These are phyloP conservation scores for Spizaetus ornatus DNA, from an alignment of 2,113 vertebrate genomes.

Conservation along the genomic window DNA sequence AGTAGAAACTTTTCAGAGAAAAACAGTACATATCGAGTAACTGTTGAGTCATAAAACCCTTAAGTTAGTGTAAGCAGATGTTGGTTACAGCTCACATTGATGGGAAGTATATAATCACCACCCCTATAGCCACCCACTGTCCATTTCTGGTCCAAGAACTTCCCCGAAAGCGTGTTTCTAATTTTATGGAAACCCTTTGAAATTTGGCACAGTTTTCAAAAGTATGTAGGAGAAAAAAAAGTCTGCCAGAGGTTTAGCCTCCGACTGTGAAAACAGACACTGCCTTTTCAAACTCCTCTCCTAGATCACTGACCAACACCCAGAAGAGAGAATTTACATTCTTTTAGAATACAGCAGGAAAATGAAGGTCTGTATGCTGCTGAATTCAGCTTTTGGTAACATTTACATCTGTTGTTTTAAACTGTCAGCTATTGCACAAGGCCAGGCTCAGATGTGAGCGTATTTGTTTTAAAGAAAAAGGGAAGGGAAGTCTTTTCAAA, in stretches of 20 bases:
- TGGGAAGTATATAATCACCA: slow-evolving; percentile 55
- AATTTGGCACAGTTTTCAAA: slow-evolving; percentile 73
- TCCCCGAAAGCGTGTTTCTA: slow-evolving; percentile 78
- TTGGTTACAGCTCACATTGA: slow-evolving; percentile 59
- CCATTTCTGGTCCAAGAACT: slow-evolving; percentile 68
- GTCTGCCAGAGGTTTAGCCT: slow-evolving; percentile 63
- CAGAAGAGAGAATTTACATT: slow-evolving; percentile 63
- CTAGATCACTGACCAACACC: slow-evolving; percentile 66
- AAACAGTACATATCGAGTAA: slow-evolving; percentile 44
- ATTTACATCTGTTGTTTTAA: background rate
- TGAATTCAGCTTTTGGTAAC: background rate
- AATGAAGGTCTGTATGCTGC: slow-evolving; percentile 79
- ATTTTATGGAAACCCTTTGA: slow-evolving; percentile 76
- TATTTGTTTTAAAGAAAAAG: slow-evolving; percentile 38
- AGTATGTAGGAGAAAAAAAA: slow-evolving; percentile 61
- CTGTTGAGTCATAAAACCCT: slow-evolving; percentile 58
- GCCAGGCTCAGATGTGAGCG: background rate
- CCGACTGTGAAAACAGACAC: slow-evolving; percentile 68
- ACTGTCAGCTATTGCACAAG: slow-evolving; percentile 30
- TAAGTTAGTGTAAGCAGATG: slow-evolving; percentile 70
- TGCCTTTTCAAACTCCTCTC: slow-evolving; percentile 69
- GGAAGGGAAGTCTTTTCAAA: slow-evolving; percentile 41
- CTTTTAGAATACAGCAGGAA: slow-evolving; percentile 59
- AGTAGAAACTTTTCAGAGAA: slow-evolving; percentile 32
- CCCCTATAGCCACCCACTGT: slow-evolving; percentile 62